Evolutionary conservation across 2,888 invertebrate species (phyloP).

Genomic region (Nephrotoma flavescens): DNA sequence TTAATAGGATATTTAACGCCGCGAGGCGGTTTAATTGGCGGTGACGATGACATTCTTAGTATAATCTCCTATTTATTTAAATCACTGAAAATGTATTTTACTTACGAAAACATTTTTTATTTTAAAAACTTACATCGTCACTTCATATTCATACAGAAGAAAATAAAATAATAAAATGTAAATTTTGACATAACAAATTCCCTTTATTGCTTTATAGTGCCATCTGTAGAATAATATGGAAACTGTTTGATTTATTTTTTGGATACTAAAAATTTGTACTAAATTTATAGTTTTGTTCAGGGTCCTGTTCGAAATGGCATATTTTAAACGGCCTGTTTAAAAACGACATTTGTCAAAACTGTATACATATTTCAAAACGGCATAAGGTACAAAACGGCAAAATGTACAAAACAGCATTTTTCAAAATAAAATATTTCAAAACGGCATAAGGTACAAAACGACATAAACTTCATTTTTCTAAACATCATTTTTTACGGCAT

Average conservation of each 20-base stretch:
- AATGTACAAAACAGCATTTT: too few relatives aligned
- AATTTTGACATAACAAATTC: background rate
- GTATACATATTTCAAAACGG: too few relatives aligned
- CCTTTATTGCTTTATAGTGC: background rate
- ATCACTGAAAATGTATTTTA: background rate
- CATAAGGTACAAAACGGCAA: too few relatives aligned
- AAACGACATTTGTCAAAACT: too few relatives aligned
- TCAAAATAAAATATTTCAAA: too few relatives aligned
- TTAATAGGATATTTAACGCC: conserved; percentile 66
- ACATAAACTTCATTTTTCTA: too few relatives aligned
- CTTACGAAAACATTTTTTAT: background rate
- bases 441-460: too few relatives aligned
- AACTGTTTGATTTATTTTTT: background rate
- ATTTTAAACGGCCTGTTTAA: too few relatives aligned
- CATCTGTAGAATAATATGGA: background rate
- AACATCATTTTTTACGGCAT: too few relatives aligned
- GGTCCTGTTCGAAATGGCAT: too few relatives aligned
- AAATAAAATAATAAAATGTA: background rate
- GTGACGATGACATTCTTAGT: conserved; percentile 42
- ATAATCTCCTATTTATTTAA: conserved; percentile 1
- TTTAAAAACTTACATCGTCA: background rate
- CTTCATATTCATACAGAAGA: background rate
- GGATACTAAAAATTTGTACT: background rate
- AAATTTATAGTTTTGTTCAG: too few relatives aligned
- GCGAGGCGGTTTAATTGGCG: conserved; percentile 72